A percentile compares a stretch with the other conserved stretches of the same genome.
Conservation (phyloP, 2,888 invertebrate species). For the Hirtodrosophila trivittata region DNA sequence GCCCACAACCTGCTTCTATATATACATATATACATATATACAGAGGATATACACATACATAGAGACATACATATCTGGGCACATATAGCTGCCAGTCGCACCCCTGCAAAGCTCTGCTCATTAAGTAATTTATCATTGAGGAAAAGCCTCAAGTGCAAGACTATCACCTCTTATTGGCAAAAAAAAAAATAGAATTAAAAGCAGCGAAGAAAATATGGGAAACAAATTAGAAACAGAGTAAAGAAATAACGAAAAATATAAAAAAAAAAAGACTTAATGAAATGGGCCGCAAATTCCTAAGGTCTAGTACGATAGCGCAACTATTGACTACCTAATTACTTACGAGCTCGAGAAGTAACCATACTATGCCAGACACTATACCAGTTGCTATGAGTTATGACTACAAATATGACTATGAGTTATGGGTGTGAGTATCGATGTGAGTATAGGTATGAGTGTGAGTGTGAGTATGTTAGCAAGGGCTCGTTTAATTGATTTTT, state of each 20-base stretch:
- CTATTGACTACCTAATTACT: constrained; percentile 54
- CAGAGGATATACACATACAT: constrained; percentile 9
- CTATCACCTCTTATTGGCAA: constrained; percentile 31
- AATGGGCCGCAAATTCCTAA: constrained; percentile 30
- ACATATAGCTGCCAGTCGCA: constrained; percentile 9
- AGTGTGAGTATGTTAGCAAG: constrained; percentile 15
- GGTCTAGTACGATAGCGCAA: constrained; percentile 32
- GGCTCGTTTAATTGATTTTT: constrained; percentile 37
- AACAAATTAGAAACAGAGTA: background rate
- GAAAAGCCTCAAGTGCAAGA: constrained; percentile 45
- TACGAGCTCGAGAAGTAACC: constrained; percentile 20
- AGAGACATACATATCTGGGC: constrained; percentile 2
- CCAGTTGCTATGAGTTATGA: too few relatives aligned
- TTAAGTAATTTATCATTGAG: constrained; percentile 57
- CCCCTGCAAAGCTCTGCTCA: constrained; percentile 54
- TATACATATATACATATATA: constrained; percentile 5
- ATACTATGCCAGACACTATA: too few relatives aligned
- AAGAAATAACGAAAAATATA: constrained; percentile 8
- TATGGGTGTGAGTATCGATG: too few relatives aligned
- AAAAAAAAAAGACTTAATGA: constrained; percentile 19
- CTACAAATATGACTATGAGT: too few relatives aligned
- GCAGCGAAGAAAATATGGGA: background rate
- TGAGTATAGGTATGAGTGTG: background rate
- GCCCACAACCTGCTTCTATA: constrained; percentile 7
- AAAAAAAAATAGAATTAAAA: constrained; percentile 10